These are phyloP conservation scores for Silvanus unidentatus DNA, from an alignment of 2,888 invertebrate species.

Conservation along the genomic window DNA sequence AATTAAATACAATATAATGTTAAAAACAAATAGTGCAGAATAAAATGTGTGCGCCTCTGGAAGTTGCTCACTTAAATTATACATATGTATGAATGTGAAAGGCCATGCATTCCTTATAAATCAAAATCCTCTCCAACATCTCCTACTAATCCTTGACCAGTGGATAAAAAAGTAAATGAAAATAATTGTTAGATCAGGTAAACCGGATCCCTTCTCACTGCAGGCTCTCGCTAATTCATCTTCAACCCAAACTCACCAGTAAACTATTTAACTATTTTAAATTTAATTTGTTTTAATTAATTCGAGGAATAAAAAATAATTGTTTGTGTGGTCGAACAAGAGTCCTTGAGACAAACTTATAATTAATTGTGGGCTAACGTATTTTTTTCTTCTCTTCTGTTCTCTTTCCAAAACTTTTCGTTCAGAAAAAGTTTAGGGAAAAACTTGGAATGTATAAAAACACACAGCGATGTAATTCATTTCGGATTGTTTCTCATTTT, in stretches of 20 bases:
- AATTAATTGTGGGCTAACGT: slow-evolving; percentile 13
- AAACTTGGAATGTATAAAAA: no score
- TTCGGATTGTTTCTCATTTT: no score
- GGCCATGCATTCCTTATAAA: background rate
- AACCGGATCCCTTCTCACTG: background rate
- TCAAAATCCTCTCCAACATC: background rate
- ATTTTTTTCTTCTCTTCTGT: background rate
- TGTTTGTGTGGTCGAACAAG: slow-evolving; percentile 21
- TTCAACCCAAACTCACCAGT: background rate
- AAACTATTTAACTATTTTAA: slow-evolving; percentile 2
- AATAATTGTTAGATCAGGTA: background rate
- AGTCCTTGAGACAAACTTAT: slow-evolving; percentile 21
- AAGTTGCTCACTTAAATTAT: background rate
- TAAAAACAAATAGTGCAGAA: no score
- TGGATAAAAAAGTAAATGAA: no score
- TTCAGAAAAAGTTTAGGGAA: background rate
- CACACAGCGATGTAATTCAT: no score
- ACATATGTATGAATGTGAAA: background rate
- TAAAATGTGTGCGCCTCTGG: background rate
- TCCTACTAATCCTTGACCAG: no score
- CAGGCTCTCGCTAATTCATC: background rate
- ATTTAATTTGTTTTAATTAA: slow-evolving; percentile 25
- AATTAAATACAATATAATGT: no score
- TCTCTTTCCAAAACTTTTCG: background rate
- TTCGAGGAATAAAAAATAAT: slow-evolving; percentile 19